Conservation (phyloP, 2,888 invertebrate species). For the Helleia helle region DNA sequence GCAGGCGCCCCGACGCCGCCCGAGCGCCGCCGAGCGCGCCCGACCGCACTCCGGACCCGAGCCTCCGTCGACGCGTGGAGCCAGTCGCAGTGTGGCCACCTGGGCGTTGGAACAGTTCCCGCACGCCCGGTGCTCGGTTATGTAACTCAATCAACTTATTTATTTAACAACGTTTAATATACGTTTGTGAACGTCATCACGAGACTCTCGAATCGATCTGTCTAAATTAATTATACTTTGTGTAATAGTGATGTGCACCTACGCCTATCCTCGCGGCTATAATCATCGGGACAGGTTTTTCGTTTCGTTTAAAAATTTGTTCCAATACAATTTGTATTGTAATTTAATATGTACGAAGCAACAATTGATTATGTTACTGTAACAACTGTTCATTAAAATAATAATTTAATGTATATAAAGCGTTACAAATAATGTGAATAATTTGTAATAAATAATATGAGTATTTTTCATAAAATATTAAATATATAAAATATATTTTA, state of each 20-base stretch:
- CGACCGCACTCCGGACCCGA: constrained; percentile 65
- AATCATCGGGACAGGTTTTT: constrained; percentile 56
- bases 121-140: constrained; percentile 58
- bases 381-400: constrained; percentile 21
- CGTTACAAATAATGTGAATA: neutral
- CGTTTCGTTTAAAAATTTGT: constrained; percentile 43
- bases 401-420: neutral
- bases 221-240: constrained; percentile 24
- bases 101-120: constrained; percentile 62
- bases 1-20: constrained; percentile 28
- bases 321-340: constrained; percentile 27
- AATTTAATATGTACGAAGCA: neutral
- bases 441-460: no score
- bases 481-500: neutral
- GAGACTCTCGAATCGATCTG: constrained; percentile 8
- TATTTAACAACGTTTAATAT: constrained; percentile 53
- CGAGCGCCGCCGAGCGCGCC: constrained; percentile 61
- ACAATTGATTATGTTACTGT: constrained; percentile 26
- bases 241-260: constrained; percentile 59
- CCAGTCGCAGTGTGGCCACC: constrained; percentile 69
- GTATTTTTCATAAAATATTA: neutral
- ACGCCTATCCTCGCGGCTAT: constrained; percentile 51
- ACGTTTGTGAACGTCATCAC: constrained; percentile 14
- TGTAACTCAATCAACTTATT: constrained; percentile 70
- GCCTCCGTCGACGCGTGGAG: constrained; percentile 63